Evolutionary conservation across 2,888 invertebrate species (phyloP).

Genomic region (Pterobdella sp.): DNA sequence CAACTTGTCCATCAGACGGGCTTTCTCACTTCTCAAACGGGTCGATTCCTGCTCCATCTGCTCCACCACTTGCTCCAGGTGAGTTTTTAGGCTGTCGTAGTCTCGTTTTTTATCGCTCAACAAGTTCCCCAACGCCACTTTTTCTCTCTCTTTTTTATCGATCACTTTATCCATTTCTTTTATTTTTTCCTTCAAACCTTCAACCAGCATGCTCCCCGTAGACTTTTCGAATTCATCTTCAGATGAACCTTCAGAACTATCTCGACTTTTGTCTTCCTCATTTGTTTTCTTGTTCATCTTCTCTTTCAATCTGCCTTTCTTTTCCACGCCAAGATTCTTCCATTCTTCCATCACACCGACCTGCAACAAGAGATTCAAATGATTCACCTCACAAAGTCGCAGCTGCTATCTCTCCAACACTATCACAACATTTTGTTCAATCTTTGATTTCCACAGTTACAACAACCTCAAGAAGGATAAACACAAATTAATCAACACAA

Average conservation of each 20-base stretch:
- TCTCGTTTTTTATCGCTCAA: constrained; percentile 36
- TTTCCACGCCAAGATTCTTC: background rate
- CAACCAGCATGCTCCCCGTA: constrained; percentile 35
- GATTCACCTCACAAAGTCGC: background rate
- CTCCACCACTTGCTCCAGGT: constrained; percentile 34
- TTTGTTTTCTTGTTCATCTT: background rate
- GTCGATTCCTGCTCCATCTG: constrained; percentile 39
- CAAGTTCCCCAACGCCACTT: constrained; percentile 35
- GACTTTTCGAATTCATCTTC: background rate
- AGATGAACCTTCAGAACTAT: background rate
- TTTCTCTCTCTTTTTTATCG: constrained; percentile 37
- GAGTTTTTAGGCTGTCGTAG: constrained; percentile 36
- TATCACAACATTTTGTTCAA: too few relatives aligned
- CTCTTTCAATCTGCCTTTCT: background rate
- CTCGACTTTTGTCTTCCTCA: background rate
- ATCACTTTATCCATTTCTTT: constrained; percentile 32
- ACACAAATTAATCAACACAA: background rate
- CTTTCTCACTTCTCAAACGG: constrained; percentile 41
- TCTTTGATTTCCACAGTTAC: too few relatives aligned
- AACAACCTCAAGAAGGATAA: too few relatives aligned
- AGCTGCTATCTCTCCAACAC: background rate
- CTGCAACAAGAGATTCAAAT: background rate
- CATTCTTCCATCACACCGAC: background rate
- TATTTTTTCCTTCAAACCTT: constrained; percentile 37
- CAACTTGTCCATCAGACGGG: constrained; percentile 41